Evolutionary conservation across 2,113 vertebrate species (phyloP), one percentile per base, ranked within the genome.

Genomic region (Eulemur rufifrons): DNA sequence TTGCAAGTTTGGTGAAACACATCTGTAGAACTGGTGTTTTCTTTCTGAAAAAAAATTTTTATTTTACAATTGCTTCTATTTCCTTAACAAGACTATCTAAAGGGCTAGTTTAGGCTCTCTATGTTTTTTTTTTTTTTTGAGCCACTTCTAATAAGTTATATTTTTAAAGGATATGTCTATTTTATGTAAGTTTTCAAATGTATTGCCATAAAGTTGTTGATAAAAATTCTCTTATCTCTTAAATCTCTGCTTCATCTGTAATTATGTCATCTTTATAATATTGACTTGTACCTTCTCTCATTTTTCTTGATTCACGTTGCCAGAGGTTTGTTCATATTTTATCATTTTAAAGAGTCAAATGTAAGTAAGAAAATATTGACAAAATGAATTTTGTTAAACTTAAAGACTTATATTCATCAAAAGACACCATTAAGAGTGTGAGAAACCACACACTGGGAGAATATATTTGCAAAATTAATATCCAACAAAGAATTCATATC

Each of bases 311-410:
- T 71, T 90, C 54, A 81, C 45, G 47, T 39, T 89, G 81, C 10
- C 63, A 90, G 25, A 80, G 15, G 64, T 84, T 81, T 59, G 20
- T 69, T 68, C n/a, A 52, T 76, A 68, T 82, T 91, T 91, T 94
- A 91, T 82, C 29, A 61, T 11, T 85, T 32, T 50, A 85, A 82
- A 82, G 6, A 74, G 52, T 42, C n/a, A 47, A 20, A 59, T 81
- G 52, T 54, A 69, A 83, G 2, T 71, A 76, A 56, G n/a, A 91
- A 91, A 90, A 90, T n/a, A 89, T 18, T 74, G 63, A 77, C 86
- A 93, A 56, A 74, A 90, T 59, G 20, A 13, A 80, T 86, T 86
- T 87, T 83, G 13, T 93, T 84, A 34, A 94, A 91, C 88, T 91
- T 77, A 85, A 89, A 81, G 25, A 90, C 27, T 83, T 84, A 54